Conservation (phyloP, 2,113 vertebrate genomes). For the Centropus bengalensis region DNA sequence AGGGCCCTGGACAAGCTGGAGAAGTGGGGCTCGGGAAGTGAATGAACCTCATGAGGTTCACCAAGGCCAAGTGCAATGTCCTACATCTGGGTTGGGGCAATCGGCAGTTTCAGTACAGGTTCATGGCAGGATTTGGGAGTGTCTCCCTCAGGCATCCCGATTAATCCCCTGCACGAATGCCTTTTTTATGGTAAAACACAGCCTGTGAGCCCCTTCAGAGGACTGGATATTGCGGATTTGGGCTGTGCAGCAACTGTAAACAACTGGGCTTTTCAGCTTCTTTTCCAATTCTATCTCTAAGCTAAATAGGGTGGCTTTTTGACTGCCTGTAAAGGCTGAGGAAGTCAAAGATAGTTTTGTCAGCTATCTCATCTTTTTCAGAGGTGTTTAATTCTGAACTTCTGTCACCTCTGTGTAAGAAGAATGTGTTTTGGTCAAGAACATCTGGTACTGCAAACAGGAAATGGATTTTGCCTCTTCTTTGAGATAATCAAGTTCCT, state of each 20-base stretch:
- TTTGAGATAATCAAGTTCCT: not conserved
- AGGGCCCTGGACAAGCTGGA: too few relatives aligned
- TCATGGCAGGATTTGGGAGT: not conserved
- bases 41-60: too few relatives aligned
- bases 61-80: too few relatives aligned
- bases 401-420: not conserved
- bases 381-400: not conserved
- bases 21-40: too few relatives aligned
- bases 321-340: not conserved
- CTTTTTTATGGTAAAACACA: not conserved
- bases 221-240: not conserved
- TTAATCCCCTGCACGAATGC: not conserved
- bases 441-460: not conserved
- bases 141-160: accelerated
- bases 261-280: not conserved
- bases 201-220: not conserved
- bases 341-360: not conserved
- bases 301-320: not conserved
- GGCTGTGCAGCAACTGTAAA: not conserved
- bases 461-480: not conserved
- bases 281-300: not conserved
- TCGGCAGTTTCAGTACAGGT: not conserved
- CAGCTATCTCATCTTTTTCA: not conserved
- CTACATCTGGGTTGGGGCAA: too few relatives aligned
- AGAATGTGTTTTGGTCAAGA: not conserved